phyloP scores from a whole-genome alignment of 2,113 vertebrate species.

The Pagrus major region DNA sequence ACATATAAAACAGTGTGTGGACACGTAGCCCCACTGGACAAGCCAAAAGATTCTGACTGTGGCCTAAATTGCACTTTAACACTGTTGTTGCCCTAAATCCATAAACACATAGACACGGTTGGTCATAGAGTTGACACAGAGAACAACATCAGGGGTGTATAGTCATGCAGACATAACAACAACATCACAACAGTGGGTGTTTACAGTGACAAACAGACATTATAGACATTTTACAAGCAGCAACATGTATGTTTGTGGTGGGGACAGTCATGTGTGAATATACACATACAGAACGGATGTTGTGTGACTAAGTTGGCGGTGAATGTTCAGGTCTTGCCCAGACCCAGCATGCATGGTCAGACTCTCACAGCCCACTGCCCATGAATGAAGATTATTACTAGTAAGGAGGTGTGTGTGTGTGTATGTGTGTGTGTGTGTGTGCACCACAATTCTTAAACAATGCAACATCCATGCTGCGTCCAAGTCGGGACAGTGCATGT shows the following conservation, averaged over 20 bases:
- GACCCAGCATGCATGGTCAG: constrained; percentile 30
- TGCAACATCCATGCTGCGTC: constrained; percentile 9
- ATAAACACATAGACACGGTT: constrained; percentile 29
- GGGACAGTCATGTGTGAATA: not conserved
- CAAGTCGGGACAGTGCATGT: not conserved
- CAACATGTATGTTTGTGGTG: not conserved
- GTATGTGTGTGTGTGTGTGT: not conserved
- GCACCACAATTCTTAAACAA: not conserved
- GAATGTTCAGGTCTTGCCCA: constrained; percentile 30
- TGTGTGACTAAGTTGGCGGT: constrained; percentile 7
- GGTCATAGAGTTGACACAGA: constrained; percentile 44
- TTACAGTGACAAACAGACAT: constrained; percentile 24
- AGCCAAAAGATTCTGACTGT: constrained; percentile 53
- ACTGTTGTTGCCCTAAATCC: constrained; percentile 50
- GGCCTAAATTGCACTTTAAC: constrained; percentile 58
- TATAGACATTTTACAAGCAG: not conserved
- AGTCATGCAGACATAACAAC: constrained; percentile 22
- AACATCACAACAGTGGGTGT: not conserved
- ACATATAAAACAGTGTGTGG: constrained; percentile 1
- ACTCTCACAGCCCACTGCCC: constrained; percentile 50
- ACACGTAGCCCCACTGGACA: not conserved
- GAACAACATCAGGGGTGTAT: constrained; percentile 22
- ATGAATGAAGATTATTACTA: constrained; percentile 33
- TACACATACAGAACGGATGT: not conserved
- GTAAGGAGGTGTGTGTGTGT: constrained; percentile 1